Evolutionary conservation across 2,113 vertebrate species (phyloP).

Genomic region (Neogobius melanostomus): DNA sequence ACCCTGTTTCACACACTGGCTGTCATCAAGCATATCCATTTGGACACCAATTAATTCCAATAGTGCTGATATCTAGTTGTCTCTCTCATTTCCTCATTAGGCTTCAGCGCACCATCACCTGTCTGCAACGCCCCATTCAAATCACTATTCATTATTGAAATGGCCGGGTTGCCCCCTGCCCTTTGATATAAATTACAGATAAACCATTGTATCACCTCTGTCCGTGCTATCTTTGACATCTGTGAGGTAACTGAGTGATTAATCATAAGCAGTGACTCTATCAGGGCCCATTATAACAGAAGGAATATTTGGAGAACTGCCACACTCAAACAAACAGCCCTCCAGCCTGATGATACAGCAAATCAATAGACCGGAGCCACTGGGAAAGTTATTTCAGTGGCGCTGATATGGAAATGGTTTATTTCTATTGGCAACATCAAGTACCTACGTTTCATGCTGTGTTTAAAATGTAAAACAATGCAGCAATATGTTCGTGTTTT

Average conservation of each 20-base stretch:
- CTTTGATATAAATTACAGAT: constrained; percentile 8
- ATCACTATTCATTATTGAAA: constrained; percentile 35
- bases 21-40: neutral
- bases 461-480: neutral
- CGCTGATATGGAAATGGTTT: constrained; percentile 55
- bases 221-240: constrained; percentile 36
- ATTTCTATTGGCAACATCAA: constrained; percentile 47
- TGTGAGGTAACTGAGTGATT: constrained; percentile 32
- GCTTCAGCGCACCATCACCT: constrained; percentile 30
- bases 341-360: constrained; percentile 33
- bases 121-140: constrained; percentile 18
- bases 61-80: constrained; percentile 16
- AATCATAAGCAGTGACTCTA: constrained; percentile 26
- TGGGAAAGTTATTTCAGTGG: constrained; percentile 50
- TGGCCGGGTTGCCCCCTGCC: constrained; percentile 18
- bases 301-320: constrained; percentile 40
- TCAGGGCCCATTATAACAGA: constrained; percentile 25
- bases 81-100: constrained; percentile 30
- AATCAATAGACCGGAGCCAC: constrained; percentile 31
- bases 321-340: constrained; percentile 31
- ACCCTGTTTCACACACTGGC: neutral
- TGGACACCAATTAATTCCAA: neutral
- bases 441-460: constrained; percentile 4
- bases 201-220: constrained; percentile 11
- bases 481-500: neutral